Percentiles rank a stretch among this genome's conserved stretches.
Conservation (phyloP, 1,140 invertebrate species). For the Apis cerana region DNA sequence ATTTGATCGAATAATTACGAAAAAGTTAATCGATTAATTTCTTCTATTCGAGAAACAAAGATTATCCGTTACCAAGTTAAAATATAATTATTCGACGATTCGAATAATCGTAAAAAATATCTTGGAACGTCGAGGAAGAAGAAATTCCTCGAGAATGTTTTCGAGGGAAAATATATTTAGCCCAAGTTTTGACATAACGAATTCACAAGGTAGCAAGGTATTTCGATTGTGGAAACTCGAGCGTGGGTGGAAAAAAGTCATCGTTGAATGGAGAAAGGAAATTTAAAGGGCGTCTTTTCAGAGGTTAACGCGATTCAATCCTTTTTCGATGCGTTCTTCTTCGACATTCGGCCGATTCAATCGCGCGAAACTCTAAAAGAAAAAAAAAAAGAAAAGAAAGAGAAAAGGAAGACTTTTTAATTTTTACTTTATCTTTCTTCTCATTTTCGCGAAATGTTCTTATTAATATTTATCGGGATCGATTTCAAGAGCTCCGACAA, state of each 20-base stretch:
- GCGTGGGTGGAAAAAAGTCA: neutral
- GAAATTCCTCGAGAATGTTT: too few relatives aligned
- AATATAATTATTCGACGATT: too few relatives aligned
- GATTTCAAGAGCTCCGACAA: neutral
- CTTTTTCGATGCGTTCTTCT: slow-evolving; percentile 8
- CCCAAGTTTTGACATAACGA: neutral
- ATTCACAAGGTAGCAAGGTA: neutral
- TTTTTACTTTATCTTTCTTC: neutral
- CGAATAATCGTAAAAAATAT: too few relatives aligned
- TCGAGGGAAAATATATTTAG: too few relatives aligned
- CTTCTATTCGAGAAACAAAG: too few relatives aligned
- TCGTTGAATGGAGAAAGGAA: slow-evolving; percentile 12
- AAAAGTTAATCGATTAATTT: too few relatives aligned
- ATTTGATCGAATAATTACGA: too few relatives aligned
- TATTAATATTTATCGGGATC: slow-evolving; percentile 30
- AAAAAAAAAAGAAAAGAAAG: too few relatives aligned
- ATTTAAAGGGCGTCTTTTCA: slow-evolving; percentile 5
- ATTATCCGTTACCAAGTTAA: too few relatives aligned
- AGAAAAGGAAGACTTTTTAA: neutral
- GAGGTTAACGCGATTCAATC: slow-evolving; percentile 21
- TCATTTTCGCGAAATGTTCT: neutral
- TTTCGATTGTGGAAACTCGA: neutral
- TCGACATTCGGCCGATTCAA: neutral
- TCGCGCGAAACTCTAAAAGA: neutral
- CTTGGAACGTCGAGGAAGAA: too few relatives aligned